Percentiles rank a stretch among this genome's conserved stretches.
Evolutionary conservation across 2,888 invertebrate genomes (phyloP).

Genomic region (Hartigia nigra): DNA sequence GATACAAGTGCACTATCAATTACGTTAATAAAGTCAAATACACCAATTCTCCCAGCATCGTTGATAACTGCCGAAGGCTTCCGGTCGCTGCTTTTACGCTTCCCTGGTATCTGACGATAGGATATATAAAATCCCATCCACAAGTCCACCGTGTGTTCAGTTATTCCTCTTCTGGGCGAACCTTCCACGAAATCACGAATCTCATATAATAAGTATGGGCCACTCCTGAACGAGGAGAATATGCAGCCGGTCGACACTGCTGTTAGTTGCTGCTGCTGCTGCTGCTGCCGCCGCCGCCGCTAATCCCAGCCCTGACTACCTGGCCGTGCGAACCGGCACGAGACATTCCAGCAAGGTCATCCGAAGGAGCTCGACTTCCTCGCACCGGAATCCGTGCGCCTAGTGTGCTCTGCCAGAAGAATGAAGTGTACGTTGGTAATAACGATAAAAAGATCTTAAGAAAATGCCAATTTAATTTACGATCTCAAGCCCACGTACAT

Average conservation of each 20-base stretch:
- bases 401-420: neutral
- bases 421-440: neutral
- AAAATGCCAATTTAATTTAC: neutral
- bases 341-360: constrained; percentile 7
- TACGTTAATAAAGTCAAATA: neutral
- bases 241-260: neutral
- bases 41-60: neutral
- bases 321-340: constrained; percentile 4
- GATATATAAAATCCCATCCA: neutral
- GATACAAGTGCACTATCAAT: neutral
- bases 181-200: neutral
- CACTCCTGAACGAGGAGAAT: neutral
- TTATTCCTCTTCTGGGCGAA: neutral
- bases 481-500: neutral
- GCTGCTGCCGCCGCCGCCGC: neutral
- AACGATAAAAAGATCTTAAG: neutral
- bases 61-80: neutral
- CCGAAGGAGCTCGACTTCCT: constrained; percentile 1
- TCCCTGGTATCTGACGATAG: too few relatives aligned
- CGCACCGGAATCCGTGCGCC: neutral
- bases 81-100: neutral
- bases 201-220: neutral
- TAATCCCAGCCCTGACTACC: constrained; percentile 1
- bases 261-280: neutral
- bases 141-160: neutral